Evolutionary conservation across 2,113 vertebrate genomes (phyloP), one percentile per base, ranked within the genome.

Genomic region (Azemiops feae): DNA sequence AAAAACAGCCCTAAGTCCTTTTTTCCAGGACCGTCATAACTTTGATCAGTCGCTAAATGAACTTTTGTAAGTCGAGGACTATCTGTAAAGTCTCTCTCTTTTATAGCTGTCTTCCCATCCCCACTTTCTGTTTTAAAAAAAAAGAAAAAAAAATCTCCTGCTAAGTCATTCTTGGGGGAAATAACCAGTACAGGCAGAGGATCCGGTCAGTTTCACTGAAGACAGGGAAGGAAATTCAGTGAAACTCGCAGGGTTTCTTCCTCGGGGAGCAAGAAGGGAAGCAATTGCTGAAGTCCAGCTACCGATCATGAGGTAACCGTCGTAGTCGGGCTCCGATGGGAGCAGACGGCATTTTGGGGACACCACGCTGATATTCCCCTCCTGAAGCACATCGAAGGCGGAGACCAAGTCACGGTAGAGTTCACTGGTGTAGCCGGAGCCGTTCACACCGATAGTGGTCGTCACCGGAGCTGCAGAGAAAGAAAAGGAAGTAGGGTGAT

Each of bases 341-440:
- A 39, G 64, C 39, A 98, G 87, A 11, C 97, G 93, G 90, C 99
- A 99, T 95, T 95, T 98, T 53, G 1, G 97, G 88, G 98, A 99
- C 89, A 99, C 92, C 54, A 99, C 95, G 0, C 98, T 98, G 94
- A 99, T 2, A 69, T 99, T 98, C 30, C 98, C 98, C 30, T 91
- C 94, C 95, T 99, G 99, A 50, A 99, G 97, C 7, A 95, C 0
- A 0, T 98, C 96, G 1, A 99, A 99, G 0, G 99, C 97, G 0
- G 98, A 96, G 27, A 98, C 98, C 95, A 99, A 53, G 91, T 99
- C 98, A 0, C 96, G 98, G 95, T 97, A 99, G 95, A 99, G 98
- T 87, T 98, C 98, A 0, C 98, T 97, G 0, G 98, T 91, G 14
- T 98, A 98, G 50, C 99, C 99, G 0, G 96, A 97, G 0, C 99